These are phyloP conservation scores for Minunthozetes semirufus DNA, from an alignment of 2,888 invertebrate species.

Conservation along the genomic window DNA sequence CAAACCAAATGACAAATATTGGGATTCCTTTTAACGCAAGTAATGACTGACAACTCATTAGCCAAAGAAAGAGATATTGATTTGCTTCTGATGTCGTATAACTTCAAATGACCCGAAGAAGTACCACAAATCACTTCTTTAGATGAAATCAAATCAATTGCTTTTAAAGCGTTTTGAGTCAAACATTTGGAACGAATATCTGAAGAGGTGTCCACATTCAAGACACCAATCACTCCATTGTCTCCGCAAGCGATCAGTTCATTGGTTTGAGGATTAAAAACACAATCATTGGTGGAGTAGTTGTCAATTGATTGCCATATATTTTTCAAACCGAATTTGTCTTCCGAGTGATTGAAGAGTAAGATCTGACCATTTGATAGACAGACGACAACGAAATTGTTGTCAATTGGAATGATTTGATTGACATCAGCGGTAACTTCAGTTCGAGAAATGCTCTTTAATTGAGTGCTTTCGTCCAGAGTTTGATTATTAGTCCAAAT, in stretches of 20 bases:
- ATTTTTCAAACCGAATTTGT: neutral
- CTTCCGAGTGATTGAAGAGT: neutral
- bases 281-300: neutral
- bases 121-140: slow-evolving; percentile 37
- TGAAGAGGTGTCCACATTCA: slow-evolving; percentile 23
- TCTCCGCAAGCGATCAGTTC: slow-evolving; percentile 36
- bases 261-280: neutral
- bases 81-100: slow-evolving; percentile 21
- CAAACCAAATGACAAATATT: slow-evolving; percentile 33
- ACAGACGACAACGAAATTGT: neutral
- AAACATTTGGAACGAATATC: slow-evolving; percentile 12
- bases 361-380: slow-evolving; percentile 17
- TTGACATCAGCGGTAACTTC: neutral
- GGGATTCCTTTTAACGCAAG: slow-evolving; percentile 33
- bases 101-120: slow-evolving; percentile 34
- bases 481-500: neutral
- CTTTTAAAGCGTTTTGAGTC: slow-evolving; percentile 32
- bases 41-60: slow-evolving; percentile 32
- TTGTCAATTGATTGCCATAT: slow-evolving; percentile 5
- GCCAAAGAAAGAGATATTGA: slow-evolving; percentile 21
- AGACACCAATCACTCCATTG: slow-evolving; percentile 26
- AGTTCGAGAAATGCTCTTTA: neutral
- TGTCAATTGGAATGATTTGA: neutral
- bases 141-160: slow-evolving; percentile 34
- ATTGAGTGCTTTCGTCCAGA: neutral